phyloP scores from a whole-genome alignment of 2,797 vertebrate species.

The Gephyroberyx darwinii region DNA sequence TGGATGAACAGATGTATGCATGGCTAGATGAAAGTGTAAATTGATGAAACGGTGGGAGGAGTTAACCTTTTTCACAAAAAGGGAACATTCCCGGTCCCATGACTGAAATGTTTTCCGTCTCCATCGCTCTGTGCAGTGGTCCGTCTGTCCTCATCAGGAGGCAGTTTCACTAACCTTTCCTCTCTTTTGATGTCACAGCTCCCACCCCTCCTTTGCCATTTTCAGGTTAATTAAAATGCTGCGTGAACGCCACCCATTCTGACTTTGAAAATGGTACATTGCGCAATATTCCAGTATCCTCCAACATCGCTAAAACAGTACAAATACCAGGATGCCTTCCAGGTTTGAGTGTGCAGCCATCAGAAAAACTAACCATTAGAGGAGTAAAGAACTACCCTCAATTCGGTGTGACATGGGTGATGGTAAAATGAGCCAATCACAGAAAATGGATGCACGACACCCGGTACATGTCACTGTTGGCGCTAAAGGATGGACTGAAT shows the following conservation, averaged over 20 bases:
- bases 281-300: no score
- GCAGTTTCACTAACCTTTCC: constrained; percentile 57
- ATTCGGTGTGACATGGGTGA: no score
- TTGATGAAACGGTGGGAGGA: constrained; percentile 22
- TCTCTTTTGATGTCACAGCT: constrained; percentile 52
- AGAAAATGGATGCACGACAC: no score
- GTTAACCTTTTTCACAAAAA: constrained; percentile 37
- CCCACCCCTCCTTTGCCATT: constrained; percentile 38
- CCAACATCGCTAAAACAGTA: constrained; percentile 30
- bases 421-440: no score
- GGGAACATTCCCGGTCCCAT: background rate
- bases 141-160: constrained; percentile 38
- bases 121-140: no score
- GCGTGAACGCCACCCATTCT: constrained; percentile 36
- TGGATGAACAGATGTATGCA: constrained; percentile 17
- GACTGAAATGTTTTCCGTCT: constrained; percentile 20
- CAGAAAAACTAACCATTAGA: no score
- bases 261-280: constrained; percentile 23
- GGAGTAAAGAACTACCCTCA: no score
- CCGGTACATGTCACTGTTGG: no score
- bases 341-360: no score
- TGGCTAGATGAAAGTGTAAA: constrained; percentile 12
- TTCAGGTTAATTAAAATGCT: constrained; percentile 66
- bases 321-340: constrained; percentile 4
- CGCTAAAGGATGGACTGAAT: no score